Conservation (phyloP, 2,888 invertebrate genomes). For the Oligia strigilis region DNA sequence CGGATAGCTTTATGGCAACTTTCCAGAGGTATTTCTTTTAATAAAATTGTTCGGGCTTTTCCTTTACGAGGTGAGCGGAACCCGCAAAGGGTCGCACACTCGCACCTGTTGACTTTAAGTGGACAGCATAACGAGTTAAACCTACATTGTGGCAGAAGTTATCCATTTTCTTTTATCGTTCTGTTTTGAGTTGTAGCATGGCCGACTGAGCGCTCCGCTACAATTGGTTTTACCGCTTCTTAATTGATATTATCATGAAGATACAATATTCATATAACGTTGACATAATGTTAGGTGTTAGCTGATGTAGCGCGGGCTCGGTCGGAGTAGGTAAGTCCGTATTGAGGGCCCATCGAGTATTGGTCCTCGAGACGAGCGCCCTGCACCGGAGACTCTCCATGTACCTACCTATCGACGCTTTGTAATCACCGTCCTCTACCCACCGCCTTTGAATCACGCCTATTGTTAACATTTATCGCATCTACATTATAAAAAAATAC, state of each 20-base stretch:
- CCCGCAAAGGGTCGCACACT: conserved; percentile 40
- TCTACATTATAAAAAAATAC: conserved; percentile 67
- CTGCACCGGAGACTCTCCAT: conserved; percentile 80
- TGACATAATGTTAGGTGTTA: conserved; percentile 66
- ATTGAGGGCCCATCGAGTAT: conserved; percentile 82
- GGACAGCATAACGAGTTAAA: conserved; percentile 31
- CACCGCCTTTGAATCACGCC: conserved; percentile 71
- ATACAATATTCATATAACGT: conserved; percentile 51
- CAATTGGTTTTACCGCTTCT: conserved; percentile 51
- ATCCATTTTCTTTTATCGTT: conserved; percentile 44
- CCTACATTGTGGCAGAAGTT: conserved; percentile 25
- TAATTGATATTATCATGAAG: conserved; percentile 41
- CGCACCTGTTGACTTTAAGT: conserved; percentile 56
- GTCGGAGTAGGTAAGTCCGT: conserved; percentile 69
- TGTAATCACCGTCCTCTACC: conserved; percentile 70
- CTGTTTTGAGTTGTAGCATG: conserved; percentile 19
- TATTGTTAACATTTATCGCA: conserved; percentile 73
- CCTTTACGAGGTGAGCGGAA: conserved; percentile 32
- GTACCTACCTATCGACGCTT: conserved; percentile 68
- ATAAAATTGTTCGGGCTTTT: conserved; percentile 40
- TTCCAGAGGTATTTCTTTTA: conserved; percentile 51
- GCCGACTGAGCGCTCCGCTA: conserved; percentile 21
- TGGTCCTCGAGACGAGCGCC: conserved; percentile 84
- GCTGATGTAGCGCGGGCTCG: conserved; percentile 65
- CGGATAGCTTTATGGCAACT: conserved; percentile 48